phyloP scores from a whole-genome alignment of 2,797 vertebrate species.

The Thripadectes ignobilis region DNA sequence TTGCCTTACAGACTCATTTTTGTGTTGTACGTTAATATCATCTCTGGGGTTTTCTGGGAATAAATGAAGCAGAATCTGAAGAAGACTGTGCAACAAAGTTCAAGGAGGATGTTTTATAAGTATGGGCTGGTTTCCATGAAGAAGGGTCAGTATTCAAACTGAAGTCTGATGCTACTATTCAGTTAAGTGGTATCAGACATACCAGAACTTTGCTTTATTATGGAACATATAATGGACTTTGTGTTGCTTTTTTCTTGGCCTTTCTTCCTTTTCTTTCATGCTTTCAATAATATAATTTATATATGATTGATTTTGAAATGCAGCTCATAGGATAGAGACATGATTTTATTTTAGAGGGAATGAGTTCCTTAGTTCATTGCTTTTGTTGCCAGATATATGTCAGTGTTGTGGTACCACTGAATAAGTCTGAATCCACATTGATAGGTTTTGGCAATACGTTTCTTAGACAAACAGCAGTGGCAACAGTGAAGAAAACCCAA shows the following conservation, averaged over 20 bases:
- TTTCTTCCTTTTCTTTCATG: not conserved
- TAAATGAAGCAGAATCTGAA: not conserved
- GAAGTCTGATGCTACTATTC: not conserved
- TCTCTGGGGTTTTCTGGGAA: not conserved
- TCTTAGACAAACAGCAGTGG: not conserved
- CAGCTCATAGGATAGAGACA: not conserved
- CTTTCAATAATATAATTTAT: not conserved
- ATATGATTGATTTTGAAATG: not conserved
- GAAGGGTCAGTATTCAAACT: not conserved
- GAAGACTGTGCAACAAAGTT: not conserved
- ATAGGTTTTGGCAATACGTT: not conserved
- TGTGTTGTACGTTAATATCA: not conserved
- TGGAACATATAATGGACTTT: not conserved
- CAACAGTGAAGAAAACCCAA: not conserved
- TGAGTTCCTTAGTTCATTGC: not conserved
- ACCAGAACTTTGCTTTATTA: not conserved
- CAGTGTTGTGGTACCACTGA: not conserved
- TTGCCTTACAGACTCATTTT: not conserved
- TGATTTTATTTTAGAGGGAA: not conserved
- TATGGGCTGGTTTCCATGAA: not conserved
- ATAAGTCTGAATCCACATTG: not conserved
- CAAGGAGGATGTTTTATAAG: not conserved
- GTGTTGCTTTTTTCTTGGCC: not conserved
- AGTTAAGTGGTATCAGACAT: not conserved
- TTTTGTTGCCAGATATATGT: not conserved